phyloP scores from a whole-genome alignment of 2,113 vertebrate species.

The Physeter macrocephalus region DNA sequence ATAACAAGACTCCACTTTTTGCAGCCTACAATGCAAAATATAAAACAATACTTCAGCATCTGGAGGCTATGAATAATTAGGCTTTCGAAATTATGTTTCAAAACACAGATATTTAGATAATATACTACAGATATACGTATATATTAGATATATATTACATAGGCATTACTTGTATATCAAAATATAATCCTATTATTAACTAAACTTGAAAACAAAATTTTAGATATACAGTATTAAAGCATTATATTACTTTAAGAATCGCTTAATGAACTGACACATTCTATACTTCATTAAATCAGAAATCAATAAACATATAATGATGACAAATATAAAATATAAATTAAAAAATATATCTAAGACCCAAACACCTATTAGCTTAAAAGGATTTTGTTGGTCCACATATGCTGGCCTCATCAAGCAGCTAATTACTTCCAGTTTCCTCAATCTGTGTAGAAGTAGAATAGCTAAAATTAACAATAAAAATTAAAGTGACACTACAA shows the following conservation, averaged over 20 bases:
- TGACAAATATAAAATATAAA: background rate
- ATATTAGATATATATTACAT: background rate
- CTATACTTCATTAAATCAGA: background rate
- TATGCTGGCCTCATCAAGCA: background rate
- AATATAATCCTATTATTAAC: background rate
- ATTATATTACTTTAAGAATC: background rate
- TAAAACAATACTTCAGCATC: background rate
- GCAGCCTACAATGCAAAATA: background rate
- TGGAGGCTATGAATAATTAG: background rate
- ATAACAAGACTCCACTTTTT: background rate
- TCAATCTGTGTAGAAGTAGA: background rate
- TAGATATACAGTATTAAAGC: background rate
- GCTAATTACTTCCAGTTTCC: background rate
- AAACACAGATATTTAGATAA: background rate
- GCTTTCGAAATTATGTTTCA: background rate
- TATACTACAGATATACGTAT: background rate
- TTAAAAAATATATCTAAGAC: background rate
- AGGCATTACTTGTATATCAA: background rate
- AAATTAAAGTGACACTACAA: background rate
- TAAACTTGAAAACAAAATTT: background rate
- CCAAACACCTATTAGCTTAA: background rate
- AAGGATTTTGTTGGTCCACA: background rate
- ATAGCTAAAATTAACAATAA: conserved; percentile 23
- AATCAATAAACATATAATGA: background rate
- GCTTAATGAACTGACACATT: conserved; percentile 1